Conservation (phyloP, 1,140 invertebrate genomes). For the Cylas formicarius region DNA sequence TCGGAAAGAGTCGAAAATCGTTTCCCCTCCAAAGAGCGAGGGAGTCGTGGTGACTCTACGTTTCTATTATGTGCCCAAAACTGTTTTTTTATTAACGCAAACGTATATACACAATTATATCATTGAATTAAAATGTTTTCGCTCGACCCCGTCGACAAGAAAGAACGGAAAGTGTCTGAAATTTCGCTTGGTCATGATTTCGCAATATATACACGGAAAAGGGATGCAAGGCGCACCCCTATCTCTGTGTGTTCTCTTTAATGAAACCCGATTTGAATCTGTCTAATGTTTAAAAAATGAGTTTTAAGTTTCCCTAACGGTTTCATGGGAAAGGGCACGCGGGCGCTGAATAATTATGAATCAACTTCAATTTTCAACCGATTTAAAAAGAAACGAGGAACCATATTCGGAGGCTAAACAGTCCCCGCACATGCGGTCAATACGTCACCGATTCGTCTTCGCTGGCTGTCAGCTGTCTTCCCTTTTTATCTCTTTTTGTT, state of each 20-base stretch:
- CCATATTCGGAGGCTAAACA: slow-evolving; percentile 3
- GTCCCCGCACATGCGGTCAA: slow-evolving; percentile 19
- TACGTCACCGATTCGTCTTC: slow-evolving; percentile 27
- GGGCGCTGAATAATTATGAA: slow-evolving; percentile 9
- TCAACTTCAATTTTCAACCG: no score
- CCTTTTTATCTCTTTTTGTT: slow-evolving; percentile 37
- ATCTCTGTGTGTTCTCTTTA: slow-evolving; percentile 21
- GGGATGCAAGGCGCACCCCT: slow-evolving; percentile 17
- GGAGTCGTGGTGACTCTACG: slow-evolving; percentile 26
- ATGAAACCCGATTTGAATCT: slow-evolving; percentile 31
- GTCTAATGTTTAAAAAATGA: slow-evolving; percentile 35
- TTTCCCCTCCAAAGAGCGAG: slow-evolving; percentile 9
- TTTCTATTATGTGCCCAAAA: slow-evolving; percentile 30
- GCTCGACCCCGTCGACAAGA: slow-evolving; percentile 9
- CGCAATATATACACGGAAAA: slow-evolving; percentile 35
- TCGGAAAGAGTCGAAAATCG: no score
- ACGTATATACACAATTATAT: slow-evolving; percentile 37
- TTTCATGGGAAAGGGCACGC: slow-evolving; percentile 19
- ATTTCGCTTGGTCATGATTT: slow-evolving; percentile 34
- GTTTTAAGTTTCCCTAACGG: slow-evolving; percentile 18
- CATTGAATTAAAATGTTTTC: slow-evolving; percentile 38
- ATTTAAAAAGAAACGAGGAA: no score
- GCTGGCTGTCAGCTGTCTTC: slow-evolving; percentile 38
- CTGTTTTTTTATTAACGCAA: slow-evolving; percentile 37
- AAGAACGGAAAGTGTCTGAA: slow-evolving; percentile 32